These are phyloP conservation scores for Coelopa frigida DNA, from an alignment of 1,140 invertebrate species.

Conservation along the genomic window DNA sequence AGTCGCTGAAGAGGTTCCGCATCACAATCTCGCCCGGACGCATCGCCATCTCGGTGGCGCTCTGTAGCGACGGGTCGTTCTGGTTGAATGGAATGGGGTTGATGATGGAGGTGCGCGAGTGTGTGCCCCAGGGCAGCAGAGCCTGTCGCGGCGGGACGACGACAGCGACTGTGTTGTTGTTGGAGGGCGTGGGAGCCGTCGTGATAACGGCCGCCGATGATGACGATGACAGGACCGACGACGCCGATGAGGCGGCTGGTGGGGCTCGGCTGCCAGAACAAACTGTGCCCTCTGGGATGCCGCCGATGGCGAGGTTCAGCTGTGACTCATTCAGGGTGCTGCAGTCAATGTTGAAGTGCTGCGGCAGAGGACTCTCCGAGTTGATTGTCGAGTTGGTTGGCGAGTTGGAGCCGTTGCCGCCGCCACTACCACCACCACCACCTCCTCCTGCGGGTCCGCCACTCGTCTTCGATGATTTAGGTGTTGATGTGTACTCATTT, in stretches of 20 bases:
- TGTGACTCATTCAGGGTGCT: slow-evolving; percentile 14
- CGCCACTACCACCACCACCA: slow-evolving; percentile 2
- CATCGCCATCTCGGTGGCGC: slow-evolving; percentile 25
- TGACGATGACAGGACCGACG: background rate
- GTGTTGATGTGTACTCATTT: slow-evolving; percentile 35
- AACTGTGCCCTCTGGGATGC: background rate
- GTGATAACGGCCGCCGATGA: background rate
- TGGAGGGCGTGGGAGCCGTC: background rate
- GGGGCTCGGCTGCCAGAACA: background rate
- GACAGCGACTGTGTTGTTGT: slow-evolving; percentile 12
- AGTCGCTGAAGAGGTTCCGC: slow-evolving; percentile 88
- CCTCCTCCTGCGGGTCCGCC: background rate
- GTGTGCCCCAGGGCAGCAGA: slow-evolving; percentile 38
- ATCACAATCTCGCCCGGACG: slow-evolving; percentile 92
- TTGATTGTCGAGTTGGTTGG: slow-evolving; percentile 5
- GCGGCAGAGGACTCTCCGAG: slow-evolving; percentile 8
- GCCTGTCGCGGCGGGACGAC: slow-evolving; percentile 38
- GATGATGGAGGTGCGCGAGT: slow-evolving; percentile 38
- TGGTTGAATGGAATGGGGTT: slow-evolving; percentile 27
- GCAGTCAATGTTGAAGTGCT: slow-evolving; percentile 12
- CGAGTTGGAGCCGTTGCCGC: slow-evolving; percentile 1
- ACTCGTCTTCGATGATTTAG: slow-evolving; percentile 20
- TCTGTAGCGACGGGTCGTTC: background rate
- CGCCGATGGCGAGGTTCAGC: background rate
- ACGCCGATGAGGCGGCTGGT: slow-evolving; percentile 3